Percentiles rank a stretch among this genome's conserved stretches.
Evolutionary conservation across 2,888 invertebrate genomes (phyloP).

Genomic region (Cosmopolites sordidus): DNA sequence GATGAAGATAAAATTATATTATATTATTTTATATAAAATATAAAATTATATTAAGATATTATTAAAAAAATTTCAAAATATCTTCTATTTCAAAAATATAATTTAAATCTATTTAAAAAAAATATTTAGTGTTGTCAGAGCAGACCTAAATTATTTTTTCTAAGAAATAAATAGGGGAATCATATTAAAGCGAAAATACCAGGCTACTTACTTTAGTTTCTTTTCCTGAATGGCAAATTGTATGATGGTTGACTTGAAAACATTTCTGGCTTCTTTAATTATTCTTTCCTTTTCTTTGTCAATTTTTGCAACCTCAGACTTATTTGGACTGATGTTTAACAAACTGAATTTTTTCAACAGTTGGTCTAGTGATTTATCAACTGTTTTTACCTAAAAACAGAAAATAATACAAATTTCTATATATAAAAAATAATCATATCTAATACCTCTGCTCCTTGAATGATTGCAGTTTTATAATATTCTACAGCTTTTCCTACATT

Average conservation of each 20-base stretch:
- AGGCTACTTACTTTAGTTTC: conserved; percentile 28
- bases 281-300: conserved; percentile 31
- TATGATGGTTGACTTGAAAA: conserved; percentile 58
- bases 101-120: neutral
- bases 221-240: conserved; percentile 54
- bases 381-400: conserved; percentile 50
- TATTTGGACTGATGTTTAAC: conserved; percentile 51
- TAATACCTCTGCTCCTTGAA: conserved; percentile 55
- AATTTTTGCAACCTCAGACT: conserved; percentile 30
- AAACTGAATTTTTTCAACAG: conserved; percentile 57
- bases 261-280: conserved; percentile 53
- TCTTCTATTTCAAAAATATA: neutral
- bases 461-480: conserved; percentile 56
- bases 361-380: conserved; percentile 54
- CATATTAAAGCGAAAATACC: no score
- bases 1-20: no score
- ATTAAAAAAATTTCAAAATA: no score
- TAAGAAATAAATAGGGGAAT: no score
- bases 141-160: no score
- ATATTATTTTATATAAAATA: no score
- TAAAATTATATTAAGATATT: no score
- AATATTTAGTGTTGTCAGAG: neutral
- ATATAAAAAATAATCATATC: neutral
- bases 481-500: conserved; percentile 56
- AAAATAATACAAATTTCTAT: neutral